phyloP scores from a whole-genome alignment of 2,888 invertebrate species.

The Tenthredo mesomela region DNA sequence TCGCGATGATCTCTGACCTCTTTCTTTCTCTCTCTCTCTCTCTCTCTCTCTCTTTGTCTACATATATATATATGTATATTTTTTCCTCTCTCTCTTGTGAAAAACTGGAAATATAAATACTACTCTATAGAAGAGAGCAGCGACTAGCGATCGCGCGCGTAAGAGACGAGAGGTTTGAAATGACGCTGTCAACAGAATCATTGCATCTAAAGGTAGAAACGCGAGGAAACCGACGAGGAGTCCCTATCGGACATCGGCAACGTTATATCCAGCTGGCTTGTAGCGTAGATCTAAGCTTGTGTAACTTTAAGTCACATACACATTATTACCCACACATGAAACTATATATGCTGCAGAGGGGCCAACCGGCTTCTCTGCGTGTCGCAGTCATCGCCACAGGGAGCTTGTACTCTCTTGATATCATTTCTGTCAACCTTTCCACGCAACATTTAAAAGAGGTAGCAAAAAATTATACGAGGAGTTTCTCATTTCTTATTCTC shows the following conservation, averaged over 20 bases:
- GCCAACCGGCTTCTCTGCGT: constrained; percentile 38
- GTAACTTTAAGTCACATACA: constrained; percentile 13
- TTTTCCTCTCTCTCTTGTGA: background rate
- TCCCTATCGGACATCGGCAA: constrained; percentile 56
- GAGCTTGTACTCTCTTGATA: constrained; percentile 37
- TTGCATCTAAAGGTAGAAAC: constrained; percentile 43
- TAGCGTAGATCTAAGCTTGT: constrained; percentile 36
- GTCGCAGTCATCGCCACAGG: constrained; percentile 39
- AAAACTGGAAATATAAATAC: constrained; percentile 35
- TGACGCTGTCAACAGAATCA: constrained; percentile 47
- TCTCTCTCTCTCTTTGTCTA: constrained; percentile 23
- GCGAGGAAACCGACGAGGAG: constrained; percentile 37
- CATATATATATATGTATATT: background rate
- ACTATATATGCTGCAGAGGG: background rate
- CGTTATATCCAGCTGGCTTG: constrained; percentile 30
- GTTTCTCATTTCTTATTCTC: background rate
- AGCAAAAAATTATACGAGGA: background rate
- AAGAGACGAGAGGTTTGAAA: constrained; percentile 41
- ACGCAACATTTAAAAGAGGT: constrained; percentile 8
- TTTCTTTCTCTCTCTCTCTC: constrained; percentile 16
- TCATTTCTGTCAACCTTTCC: constrained; percentile 36
- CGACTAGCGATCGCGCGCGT: constrained; percentile 29
- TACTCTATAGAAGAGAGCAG: background rate
- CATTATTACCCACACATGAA: constrained; percentile 4
- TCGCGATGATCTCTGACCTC: constrained; percentile 42